These are phyloP conservation scores for Coryphaenoides rupestris DNA, from an alignment of 2,113 vertebrate genomes.

Conservation along the genomic window DNA sequence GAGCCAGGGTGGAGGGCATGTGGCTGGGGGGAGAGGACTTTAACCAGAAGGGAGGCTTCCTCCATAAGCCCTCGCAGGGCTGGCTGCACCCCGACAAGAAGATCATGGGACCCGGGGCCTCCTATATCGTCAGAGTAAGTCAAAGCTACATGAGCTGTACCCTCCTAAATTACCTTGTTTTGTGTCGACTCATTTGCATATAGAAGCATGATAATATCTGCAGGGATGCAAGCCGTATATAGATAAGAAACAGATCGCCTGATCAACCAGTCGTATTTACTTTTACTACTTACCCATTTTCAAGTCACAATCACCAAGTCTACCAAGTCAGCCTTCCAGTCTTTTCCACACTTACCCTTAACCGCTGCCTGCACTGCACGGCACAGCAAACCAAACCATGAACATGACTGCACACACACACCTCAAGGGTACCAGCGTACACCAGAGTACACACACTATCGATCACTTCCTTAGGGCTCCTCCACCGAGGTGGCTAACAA, in stretches of 20 bases:
- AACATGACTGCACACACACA: background rate
- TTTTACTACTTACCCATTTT: no score
- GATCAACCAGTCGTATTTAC: no score
- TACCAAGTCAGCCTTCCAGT: no score
- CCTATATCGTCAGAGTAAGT: slow-evolving; percentile 94
- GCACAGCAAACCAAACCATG: background rate
- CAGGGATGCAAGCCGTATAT: no score
- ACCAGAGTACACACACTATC: slow-evolving; percentile 3
- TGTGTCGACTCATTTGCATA: background rate
- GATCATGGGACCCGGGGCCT: slow-evolving; percentile 85
- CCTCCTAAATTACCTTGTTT: background rate
- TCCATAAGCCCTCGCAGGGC: slow-evolving; percentile 93
- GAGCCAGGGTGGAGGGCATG: slow-evolving; percentile 75
- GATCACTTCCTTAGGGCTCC: slow-evolving; percentile 16
- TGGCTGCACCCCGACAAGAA: slow-evolving; percentile 92
- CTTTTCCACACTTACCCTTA: no score
- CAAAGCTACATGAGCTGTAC: background rate
- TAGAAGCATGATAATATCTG: background rate
- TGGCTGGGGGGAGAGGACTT: slow-evolving; percentile 79
- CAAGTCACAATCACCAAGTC: no score
- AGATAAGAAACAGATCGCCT: no score
- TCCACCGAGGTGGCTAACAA: slow-evolving; percentile 30
- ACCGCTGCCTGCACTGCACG: no score
- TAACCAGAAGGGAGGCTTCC: slow-evolving; percentile 87
- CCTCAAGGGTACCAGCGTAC: background rate